Percentiles rank a stretch among this genome's conserved stretches.
phyloP scores from a whole-genome alignment of 2,797 vertebrate genomes.

The Gymnoscopelus braueri region DNA sequence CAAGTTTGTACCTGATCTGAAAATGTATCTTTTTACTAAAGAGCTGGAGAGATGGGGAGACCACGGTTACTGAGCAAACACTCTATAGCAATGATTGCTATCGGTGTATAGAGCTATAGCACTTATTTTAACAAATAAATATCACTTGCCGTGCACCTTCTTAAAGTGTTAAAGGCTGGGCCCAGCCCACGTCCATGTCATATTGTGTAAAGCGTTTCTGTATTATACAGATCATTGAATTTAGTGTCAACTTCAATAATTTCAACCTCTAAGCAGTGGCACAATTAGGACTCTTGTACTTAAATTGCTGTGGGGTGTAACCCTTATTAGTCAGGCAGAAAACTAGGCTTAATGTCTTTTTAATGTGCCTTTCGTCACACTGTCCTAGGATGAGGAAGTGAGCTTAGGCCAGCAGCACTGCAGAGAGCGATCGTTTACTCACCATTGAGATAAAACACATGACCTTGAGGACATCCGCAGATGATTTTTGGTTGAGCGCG shows the following conservation, averaged over 20 bases:
- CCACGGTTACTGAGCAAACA: no score
- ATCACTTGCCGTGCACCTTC: no score
- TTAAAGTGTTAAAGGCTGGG: no score
- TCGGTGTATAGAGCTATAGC: no score
- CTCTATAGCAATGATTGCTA: no score
- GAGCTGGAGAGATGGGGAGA: no score
- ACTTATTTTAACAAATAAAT: no score
- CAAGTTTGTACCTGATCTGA: no score
- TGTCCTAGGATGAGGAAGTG: not conserved
- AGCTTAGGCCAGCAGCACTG: slow-evolving; percentile 4
- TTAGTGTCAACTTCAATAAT: not conserved
- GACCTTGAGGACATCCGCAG: slow-evolving; percentile 34
- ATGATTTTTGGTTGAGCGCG: slow-evolving; percentile 23
- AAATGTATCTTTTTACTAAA: no score
- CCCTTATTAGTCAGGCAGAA: not conserved
- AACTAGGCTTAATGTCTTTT: slow-evolving; percentile 5
- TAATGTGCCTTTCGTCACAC: not conserved
- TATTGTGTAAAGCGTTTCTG: not conserved
- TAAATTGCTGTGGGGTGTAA: not conserved
- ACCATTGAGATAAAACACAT: slow-evolving; percentile 31
- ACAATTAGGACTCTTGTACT: not conserved
- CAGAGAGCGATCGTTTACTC: slow-evolving; percentile 31
- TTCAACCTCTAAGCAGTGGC: slow-evolving; percentile 1
- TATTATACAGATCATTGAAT: not conserved
- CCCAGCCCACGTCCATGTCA: not conserved